Conservation (phyloP, 2,113 vertebrate species). For the Anseranas semipalmata region DNA sequence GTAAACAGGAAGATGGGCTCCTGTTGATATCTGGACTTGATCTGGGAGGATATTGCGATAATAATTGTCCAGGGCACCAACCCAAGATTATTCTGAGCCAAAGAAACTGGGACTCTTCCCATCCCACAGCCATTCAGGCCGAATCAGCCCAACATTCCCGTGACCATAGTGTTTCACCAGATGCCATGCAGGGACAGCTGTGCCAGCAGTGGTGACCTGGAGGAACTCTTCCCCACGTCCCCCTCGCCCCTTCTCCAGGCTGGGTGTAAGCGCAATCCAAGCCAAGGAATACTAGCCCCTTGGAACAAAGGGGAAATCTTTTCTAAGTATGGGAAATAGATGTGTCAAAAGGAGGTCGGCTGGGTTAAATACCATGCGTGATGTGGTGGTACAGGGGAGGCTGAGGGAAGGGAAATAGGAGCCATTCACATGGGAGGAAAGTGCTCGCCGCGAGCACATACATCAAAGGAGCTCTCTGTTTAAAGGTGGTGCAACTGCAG, state of each 20-base stretch:
- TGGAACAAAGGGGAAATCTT: background rate
- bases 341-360: background rate
- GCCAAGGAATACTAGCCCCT: background rate
- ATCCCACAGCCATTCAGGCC: background rate
- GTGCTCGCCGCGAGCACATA: background rate
- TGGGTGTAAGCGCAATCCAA: background rate
- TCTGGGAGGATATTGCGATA: constrained; percentile 4
- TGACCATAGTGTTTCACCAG: background rate
- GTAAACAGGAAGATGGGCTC: constrained; percentile 17
- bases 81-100: background rate
- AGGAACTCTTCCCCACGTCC: accelerated
- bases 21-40: background rate
- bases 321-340: background rate
- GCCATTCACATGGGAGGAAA: background rate
- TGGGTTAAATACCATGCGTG: background rate
- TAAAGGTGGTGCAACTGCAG: background rate
- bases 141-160: background rate
- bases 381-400: background rate
- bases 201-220: background rate
- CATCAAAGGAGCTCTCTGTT: background rate
- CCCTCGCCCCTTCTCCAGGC: background rate
- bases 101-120: background rate
- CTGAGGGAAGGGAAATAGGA: background rate
- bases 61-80: background rate
- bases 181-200: accelerated